phyloP scores from a whole-genome alignment of 1,140 invertebrate species.

The Trachymyrmex cornetzi region DNA sequence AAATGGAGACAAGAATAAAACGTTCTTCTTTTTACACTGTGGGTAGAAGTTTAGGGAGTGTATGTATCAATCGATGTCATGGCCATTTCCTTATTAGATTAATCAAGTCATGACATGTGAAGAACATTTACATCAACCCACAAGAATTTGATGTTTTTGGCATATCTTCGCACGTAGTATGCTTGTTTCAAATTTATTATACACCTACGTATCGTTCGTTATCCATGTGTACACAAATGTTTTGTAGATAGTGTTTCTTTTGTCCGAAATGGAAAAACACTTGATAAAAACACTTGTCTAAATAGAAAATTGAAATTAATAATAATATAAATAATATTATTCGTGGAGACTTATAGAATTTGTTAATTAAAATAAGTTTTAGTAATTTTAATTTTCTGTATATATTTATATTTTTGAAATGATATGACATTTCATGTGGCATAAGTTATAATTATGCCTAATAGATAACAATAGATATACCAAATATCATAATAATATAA shows the following conservation, averaged over 20 bases:
- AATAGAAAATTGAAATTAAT: no score
- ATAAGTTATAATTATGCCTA: background rate
- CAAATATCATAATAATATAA: background rate
- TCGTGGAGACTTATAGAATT: no score
- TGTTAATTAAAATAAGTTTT: no score
- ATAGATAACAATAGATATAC: constrained; percentile 1
- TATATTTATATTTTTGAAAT: no score
- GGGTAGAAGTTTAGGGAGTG: background rate
- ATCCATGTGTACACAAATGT: no score
- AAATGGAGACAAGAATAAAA: no score
- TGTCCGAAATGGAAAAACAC: no score
- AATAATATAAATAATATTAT: no score
- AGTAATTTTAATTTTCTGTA: no score
- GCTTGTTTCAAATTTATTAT: constrained; percentile 8
- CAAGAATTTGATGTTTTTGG: background rate
- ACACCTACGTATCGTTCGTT: background rate
- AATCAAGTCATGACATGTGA: constrained; percentile 18
- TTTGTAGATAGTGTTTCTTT: no score
- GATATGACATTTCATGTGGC: no score
- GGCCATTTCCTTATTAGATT: constrained; percentile 23
- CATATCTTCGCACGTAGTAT: background rate
- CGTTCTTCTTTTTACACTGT: background rate
- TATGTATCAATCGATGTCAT: background rate
- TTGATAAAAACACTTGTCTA: no score
- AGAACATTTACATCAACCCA: constrained; percentile 28